A percentile compares a stretch with the other conserved stretches of the same genome.
phyloP scores from a whole-genome alignment of 2,113 vertebrate genomes.

The Hirundichthys speculiger region DNA sequence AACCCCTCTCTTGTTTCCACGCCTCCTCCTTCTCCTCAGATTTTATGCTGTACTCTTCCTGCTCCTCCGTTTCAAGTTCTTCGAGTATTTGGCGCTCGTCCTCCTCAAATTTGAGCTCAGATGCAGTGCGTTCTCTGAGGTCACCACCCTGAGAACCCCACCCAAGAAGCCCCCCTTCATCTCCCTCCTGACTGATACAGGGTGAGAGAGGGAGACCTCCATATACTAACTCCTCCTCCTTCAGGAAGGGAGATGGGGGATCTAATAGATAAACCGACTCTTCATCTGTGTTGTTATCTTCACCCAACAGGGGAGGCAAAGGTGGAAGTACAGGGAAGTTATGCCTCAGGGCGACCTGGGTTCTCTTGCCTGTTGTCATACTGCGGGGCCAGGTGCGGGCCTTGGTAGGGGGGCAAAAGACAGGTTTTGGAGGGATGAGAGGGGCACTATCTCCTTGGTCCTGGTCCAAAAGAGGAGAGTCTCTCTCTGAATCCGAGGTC shows the following conservation, averaged over 20 bases:
- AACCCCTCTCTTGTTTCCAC: constrained; percentile 77
- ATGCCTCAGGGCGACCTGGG: constrained; percentile 69
- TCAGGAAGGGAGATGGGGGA: constrained; percentile 82
- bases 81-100: constrained; percentile 91
- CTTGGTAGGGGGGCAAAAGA: constrained; percentile 83
- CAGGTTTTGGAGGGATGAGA: constrained; percentile 79
- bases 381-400: constrained; percentile 83
- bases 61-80: constrained; percentile 80
- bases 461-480: constrained; percentile 77
- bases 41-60: constrained; percentile 19
- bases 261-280: constrained; percentile 81
- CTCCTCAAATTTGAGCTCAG: constrained; percentile 95
- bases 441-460: constrained; percentile 78
- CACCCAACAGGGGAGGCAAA: constrained; percentile 75
- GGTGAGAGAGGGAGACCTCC: constrained; percentile 86
- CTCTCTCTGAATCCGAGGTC: constrained; percentile 77
- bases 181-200: constrained; percentile 90
- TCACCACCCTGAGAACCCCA: constrained; percentile 77
- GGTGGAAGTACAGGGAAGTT: constrained; percentile 79
- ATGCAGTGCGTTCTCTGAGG: constrained; percentile 91
- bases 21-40: constrained; percentile 26
- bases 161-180: constrained; percentile 81
- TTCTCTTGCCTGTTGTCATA: constrained; percentile 71
- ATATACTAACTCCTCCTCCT: constrained; percentile 71
- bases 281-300: constrained; percentile 78